Base-by-base conservation (phyloP, 1,140 invertebrate genomes). In the Drosophila ananassae region DNA sequence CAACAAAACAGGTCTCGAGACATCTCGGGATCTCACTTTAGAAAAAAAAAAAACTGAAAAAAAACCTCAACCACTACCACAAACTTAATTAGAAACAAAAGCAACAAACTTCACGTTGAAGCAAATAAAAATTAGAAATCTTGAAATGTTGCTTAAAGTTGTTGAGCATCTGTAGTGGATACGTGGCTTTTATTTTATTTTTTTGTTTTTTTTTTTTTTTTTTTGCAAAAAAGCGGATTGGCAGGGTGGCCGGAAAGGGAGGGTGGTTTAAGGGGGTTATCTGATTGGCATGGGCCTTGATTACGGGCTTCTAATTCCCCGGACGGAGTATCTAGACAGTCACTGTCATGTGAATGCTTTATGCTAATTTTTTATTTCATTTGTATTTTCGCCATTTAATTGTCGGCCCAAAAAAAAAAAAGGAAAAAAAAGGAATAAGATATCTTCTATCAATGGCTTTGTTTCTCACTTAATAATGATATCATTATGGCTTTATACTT, bases 61-160 rank as follows among this genome's bases (percentile, higher is more conserved):
- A 64, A 51, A 67, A 64, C 52, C 50, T 39, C 60, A 51, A 63
- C 46, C 63, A 67, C 63, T 67, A 67, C 60, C 25, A 48, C 60
- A 53, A 81, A 80, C 78, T 81, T 81, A 82, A 81, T 81, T 81
- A 81, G 79, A 82, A 82, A 68, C 58, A 73, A 58, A 24, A 73
- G 72, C 74, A 80, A 77, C 59, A 62, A 54, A 54, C 55, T 57
- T 37, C 12, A 58, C 64, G 58, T 47, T 55, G 47, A 24, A 39
- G 79, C 62, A 81, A 77, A 81, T 82, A 82, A 77, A 73, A 81
- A 81, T 81, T 82, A 81, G 79, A 81, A 81, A 81, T 81, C 79
- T 82, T 73, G 73, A 78, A 73, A 63, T 73, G 60, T 61, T 69
- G 71, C 66, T 37, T 68, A 60, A 47, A 78, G 77, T 64, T 76